Evolutionary conservation across 1,140 invertebrate species (phyloP).

Genomic region (Lutraria rhynchaena): DNA sequence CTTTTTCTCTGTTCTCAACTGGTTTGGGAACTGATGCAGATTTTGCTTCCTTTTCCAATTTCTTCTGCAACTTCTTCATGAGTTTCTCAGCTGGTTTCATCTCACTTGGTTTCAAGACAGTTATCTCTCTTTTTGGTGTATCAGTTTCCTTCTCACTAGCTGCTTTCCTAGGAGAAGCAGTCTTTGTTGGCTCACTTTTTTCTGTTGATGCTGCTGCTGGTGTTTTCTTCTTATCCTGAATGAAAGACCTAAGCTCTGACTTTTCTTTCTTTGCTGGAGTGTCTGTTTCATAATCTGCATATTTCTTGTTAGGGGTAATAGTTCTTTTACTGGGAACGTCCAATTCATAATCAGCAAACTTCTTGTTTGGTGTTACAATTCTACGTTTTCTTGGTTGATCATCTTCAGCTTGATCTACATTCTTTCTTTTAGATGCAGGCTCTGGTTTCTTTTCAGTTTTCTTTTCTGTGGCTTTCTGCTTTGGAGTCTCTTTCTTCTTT

Average conservation of each 20-base stretch:
- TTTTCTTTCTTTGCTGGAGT: constrained; percentile 21
- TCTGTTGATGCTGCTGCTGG: not conserved
- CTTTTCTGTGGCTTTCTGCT: constrained; percentile 8
- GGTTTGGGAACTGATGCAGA: constrained; percentile 29
- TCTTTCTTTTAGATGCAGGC: constrained; percentile 37
- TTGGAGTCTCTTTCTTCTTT: constrained; percentile 13
- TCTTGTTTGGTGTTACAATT: constrained; percentile 53
- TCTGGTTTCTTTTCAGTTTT: constrained; percentile 5
- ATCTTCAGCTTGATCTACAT: not conserved
- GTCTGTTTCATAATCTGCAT: constrained; percentile 51
- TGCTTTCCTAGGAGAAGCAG: not conserved
- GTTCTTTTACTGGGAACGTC: constrained; percentile 41
- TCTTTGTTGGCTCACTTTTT: not conserved
- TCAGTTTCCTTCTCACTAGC: not conserved
- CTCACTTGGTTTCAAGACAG: constrained; percentile 49
- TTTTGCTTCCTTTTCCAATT: constrained; percentile 50
- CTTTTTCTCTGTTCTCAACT: constrained; percentile 41
- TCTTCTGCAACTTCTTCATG: constrained; percentile 55
- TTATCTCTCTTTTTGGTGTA: constrained; percentile 17
- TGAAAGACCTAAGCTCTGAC: constrained; percentile 48
- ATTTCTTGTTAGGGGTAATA: constrained; percentile 51
- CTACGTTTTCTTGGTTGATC: constrained; percentile 53
- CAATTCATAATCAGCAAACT: constrained; percentile 54
- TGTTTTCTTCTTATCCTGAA: constrained; percentile 50
- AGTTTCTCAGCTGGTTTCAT: constrained; percentile 58